These are phyloP conservation scores for Dolomedes plantarius DNA, from an alignment of 2,888 invertebrate genomes.

Conservation along the genomic window DNA sequence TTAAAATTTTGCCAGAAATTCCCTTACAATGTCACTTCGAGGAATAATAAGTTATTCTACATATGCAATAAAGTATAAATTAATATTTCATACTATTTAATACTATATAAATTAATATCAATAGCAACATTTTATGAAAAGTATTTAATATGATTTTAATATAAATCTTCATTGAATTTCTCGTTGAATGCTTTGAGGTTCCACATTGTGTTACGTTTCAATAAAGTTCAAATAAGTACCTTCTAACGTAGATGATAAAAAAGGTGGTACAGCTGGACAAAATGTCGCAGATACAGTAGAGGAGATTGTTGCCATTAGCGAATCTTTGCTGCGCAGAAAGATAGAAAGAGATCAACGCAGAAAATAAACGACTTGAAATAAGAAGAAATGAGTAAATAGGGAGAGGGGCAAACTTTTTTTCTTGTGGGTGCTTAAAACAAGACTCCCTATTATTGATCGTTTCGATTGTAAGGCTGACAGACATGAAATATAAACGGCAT, in stretches of 20 bases:
- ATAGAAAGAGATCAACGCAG: constrained; percentile 49
- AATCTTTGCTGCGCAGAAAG: constrained; percentile 41
- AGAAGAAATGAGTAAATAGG: constrained; percentile 20
- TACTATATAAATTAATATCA: no score
- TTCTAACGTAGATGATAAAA: not conserved
- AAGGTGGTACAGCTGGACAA: constrained; percentile 27
- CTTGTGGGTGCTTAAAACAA: constrained; percentile 55
- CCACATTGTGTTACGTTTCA: no score
- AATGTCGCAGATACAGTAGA: constrained; percentile 27
- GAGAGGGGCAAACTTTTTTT: constrained; percentile 35
- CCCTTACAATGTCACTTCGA: no score
- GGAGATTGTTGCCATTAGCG: constrained; percentile 53
- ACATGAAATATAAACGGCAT: constrained; percentile 66
- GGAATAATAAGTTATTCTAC: no score
- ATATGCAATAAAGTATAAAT: no score
- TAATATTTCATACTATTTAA: no score
- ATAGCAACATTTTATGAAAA: no score
- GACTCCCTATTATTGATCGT: constrained; percentile 64
- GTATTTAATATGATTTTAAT: no score
- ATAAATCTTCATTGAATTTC: no score
- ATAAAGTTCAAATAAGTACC: no score
- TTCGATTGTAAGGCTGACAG: constrained; percentile 66
- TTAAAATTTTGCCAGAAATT: no score
- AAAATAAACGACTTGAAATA: constrained; percentile 36
- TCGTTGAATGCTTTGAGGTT: no score